Conservation (phyloP, 2,113 vertebrate species). For the Oophaga pumilio region DNA sequence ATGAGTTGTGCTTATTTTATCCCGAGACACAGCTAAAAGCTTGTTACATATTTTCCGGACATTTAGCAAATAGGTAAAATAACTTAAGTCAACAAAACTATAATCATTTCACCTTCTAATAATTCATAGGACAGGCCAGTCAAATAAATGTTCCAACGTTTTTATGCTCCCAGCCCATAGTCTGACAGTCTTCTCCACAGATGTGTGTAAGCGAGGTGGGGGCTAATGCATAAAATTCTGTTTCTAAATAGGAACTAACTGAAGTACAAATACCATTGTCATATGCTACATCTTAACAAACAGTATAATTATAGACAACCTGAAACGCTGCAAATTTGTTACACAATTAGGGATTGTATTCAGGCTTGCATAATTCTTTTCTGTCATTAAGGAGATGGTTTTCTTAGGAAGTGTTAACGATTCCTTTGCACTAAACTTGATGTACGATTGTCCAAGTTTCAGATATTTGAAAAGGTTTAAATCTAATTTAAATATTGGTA, state of each 20-base stretch:
- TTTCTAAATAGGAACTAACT: conserved; percentile 31
- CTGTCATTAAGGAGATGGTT: conserved; percentile 28
- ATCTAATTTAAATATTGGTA: conserved; percentile 21
- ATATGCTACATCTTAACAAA: not conserved
- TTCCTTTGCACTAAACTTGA: conserved; percentile 8
- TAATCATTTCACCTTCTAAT: conserved; percentile 48
- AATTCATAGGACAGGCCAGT: conserved; percentile 51
- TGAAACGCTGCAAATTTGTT: conserved; percentile 20
- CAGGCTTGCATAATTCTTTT: conserved; percentile 22
- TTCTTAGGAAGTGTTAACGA: conserved; percentile 17
- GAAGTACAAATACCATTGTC: conserved; percentile 34
- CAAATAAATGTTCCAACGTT: conserved; percentile 44
- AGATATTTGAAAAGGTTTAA: not conserved
- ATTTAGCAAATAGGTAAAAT: conserved; percentile 49
- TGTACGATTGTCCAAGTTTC: conserved; percentile 8
- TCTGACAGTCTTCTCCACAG: conserved; percentile 41
- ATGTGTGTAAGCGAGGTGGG: conserved; percentile 33
- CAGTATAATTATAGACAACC: conserved; percentile 21
- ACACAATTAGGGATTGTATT: conserved; percentile 23
- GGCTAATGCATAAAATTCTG: conserved; percentile 26
- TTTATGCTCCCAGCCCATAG: conserved; percentile 15
- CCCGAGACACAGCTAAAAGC: not conserved
- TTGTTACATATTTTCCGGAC: conserved; percentile 28
- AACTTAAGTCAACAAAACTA: conserved; percentile 48
- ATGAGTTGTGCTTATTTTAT: conserved; percentile 12